Evolutionary conservation across 1,140 invertebrate genomes (phyloP).

Genomic region (Caenorhabditis inopinata): DNA sequence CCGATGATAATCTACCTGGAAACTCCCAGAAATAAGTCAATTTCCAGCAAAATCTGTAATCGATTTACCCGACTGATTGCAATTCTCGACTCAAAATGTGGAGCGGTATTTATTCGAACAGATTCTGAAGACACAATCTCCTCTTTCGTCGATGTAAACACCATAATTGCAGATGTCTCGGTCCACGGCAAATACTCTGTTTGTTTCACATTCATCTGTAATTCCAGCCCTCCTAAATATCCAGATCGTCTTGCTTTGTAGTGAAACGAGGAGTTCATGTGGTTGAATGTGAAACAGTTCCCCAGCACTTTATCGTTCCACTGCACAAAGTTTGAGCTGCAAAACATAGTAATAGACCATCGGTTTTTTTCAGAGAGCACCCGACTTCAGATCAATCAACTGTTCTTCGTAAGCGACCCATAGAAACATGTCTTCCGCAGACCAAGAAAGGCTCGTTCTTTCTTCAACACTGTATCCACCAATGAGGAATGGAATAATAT

Average conservation of each 20-base stretch:
- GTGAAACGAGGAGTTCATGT: slow-evolving; percentile 13
- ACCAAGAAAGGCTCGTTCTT: slow-evolving; percentile 77
- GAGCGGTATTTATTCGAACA: slow-evolving; percentile 6
- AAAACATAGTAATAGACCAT: not conserved
- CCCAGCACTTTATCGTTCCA: slow-evolving; percentile 40
- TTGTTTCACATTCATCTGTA: slow-evolving; percentile 39
- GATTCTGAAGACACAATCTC: slow-evolving; percentile 9
- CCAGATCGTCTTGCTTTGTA: slow-evolving; percentile 13
- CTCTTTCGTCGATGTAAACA: not conserved
- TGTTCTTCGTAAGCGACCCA: slow-evolving; percentile 43
- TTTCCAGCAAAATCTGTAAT: no score
- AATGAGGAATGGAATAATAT: slow-evolving; percentile 46
- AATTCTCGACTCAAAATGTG: slow-evolving; percentile 15
- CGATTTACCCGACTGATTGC: not conserved
- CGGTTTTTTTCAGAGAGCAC: not conserved
- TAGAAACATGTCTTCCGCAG: slow-evolving; percentile 40
- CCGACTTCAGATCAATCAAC: slow-evolving; percentile 34
- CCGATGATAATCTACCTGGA: not conserved
- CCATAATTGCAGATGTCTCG: slow-evolving; percentile 37
- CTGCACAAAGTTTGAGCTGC: slow-evolving; percentile 9
- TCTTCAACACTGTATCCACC: slow-evolving; percentile 74
- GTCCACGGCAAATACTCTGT: slow-evolving; percentile 49
- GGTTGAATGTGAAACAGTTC: slow-evolving; percentile 47
- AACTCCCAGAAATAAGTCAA: not conserved
- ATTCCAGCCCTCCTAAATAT: slow-evolving; percentile 24